phyloP scores from a whole-genome alignment of 2,797 vertebrate species.

The Lepilemur septentrionalis region DNA sequence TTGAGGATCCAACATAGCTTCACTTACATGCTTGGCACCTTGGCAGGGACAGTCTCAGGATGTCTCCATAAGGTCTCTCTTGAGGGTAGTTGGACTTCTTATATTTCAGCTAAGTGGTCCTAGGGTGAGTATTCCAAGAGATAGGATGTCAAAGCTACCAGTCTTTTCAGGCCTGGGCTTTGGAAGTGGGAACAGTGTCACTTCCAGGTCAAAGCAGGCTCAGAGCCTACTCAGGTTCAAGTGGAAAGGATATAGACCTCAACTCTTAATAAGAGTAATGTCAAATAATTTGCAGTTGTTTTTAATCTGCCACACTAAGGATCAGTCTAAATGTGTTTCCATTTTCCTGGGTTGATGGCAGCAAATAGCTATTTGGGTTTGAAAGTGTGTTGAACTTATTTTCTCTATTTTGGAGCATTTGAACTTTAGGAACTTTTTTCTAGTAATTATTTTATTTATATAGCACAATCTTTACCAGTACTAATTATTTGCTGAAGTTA shows the following conservation, averaged over 20 bases:
- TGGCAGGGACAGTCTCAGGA: neutral
- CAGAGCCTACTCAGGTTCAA: neutral
- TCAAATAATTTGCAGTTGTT: neutral
- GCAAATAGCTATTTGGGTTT: neutral
- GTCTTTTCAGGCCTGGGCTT: neutral
- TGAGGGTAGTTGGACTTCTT: neutral
- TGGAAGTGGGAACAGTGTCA: neutral
- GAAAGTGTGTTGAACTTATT: neutral
- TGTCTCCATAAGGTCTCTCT: neutral
- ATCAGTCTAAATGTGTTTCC: neutral
- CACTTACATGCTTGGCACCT: neutral
- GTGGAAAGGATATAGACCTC: neutral
- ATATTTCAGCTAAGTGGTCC: neutral
- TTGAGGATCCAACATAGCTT: neutral
- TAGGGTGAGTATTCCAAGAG: neutral
- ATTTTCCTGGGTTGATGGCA: neutral
- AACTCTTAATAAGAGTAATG: neutral
- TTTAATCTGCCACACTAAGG: neutral
- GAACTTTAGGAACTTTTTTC: neutral
- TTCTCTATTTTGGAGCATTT: constrained; percentile 20
- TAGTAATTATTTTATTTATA: constrained; percentile 20
- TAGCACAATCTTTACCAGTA: neutral
- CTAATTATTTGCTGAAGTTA: constrained; percentile 42
- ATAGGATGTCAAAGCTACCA: neutral
- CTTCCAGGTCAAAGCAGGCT: neutral